Evolutionary conservation across 1,140 invertebrate species (phyloP).

Genomic region (Achroia grisella): DNA sequence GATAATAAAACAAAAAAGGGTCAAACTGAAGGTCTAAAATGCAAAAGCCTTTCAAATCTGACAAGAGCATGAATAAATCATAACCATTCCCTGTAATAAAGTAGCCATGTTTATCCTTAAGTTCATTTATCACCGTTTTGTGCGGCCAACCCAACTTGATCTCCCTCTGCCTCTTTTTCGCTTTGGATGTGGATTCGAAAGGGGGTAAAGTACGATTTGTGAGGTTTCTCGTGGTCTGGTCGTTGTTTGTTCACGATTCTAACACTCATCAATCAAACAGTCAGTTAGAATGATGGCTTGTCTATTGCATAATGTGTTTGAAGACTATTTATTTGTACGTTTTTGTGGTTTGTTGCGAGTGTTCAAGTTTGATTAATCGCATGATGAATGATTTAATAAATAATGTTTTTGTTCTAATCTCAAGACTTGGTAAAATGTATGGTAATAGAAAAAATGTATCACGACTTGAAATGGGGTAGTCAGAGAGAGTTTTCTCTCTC

Average conservation of each 20-base stretch:
- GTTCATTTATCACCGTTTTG: slow-evolving; percentile 55
- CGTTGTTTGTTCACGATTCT: slow-evolving; percentile 25
- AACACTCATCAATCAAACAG: slow-evolving; percentile 44
- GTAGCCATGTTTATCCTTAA: slow-evolving; percentile 55
- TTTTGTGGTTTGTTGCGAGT: slow-evolving; percentile 18
- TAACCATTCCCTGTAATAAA: slow-evolving; percentile 58
- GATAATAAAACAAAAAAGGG: not conserved
- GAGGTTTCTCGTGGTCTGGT: slow-evolving; percentile 16
- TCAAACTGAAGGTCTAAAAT: slow-evolving; percentile 17
- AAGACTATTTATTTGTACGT: slow-evolving; percentile 34
- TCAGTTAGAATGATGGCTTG: slow-evolving; percentile 32
- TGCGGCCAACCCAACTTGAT: slow-evolving; percentile 27
- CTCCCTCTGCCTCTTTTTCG: slow-evolving; percentile 2
- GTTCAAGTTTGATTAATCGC: slow-evolving; percentile 12
- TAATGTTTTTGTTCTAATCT: not conserved
- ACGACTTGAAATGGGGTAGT: no score
- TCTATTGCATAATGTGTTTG: slow-evolving; percentile 46
- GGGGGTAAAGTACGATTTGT: not conserved
- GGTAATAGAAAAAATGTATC: no score
- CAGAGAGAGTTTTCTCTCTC: no score
- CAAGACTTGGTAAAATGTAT: no score
- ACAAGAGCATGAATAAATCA: slow-evolving; percentile 67
- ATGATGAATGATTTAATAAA: slow-evolving; percentile 18
- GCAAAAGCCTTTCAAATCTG: slow-evolving; percentile 44
- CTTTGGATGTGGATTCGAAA: not conserved